A percentile compares a stretch with the other conserved stretches of the same genome.
phyloP scores from a whole-genome alignment of 2,113 vertebrate species.

The Sinocyclocheilus anophthalmus region DNA sequence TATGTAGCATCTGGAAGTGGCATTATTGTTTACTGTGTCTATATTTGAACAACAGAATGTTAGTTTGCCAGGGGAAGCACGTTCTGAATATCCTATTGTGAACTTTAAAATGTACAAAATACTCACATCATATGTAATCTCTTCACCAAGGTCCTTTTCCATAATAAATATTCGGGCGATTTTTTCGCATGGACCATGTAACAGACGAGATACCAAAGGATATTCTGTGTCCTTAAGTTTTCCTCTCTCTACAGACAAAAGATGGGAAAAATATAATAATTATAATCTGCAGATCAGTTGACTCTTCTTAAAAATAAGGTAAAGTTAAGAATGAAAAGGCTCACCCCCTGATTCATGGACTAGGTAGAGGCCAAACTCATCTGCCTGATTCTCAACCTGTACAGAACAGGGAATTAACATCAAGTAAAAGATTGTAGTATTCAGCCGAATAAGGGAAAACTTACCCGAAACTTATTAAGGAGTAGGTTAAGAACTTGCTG shows the following conservation, averaged over 20 bases:
- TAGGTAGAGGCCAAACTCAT: conserved; percentile 86
- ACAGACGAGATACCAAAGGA: conserved; percentile 82
- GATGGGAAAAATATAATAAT: not conserved
- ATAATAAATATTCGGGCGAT: conserved; percentile 86
- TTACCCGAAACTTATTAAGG: conserved; percentile 86
- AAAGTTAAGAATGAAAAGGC: conserved; percentile 38
- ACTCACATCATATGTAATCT: conserved; percentile 87
- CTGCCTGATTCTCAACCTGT: conserved; percentile 83
- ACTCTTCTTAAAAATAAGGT: not conserved
- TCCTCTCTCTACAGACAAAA: conserved; percentile 73
- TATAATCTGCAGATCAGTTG: not conserved
- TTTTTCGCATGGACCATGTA: conserved; percentile 88
- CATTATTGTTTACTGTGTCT: conserved; percentile 10
- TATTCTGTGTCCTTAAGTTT: conserved; percentile 81
- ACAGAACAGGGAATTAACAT: not conserved
- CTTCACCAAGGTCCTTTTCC: conserved; percentile 86
- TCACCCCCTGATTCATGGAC: conserved; percentile 87
- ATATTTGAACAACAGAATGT: not conserved
- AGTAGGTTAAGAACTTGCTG: conserved; percentile 82
- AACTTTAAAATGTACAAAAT: conserved; percentile 9
- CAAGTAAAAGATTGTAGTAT: not conserved
- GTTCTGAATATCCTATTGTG: not conserved
- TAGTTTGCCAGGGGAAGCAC: not conserved
- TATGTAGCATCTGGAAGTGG: conserved; percentile 39
- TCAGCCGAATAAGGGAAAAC: conserved; percentile 2